These are phyloP conservation scores for Artemisiospiza belli DNA, from an alignment of 2,113 vertebrate species.

Conservation along the genomic window DNA sequence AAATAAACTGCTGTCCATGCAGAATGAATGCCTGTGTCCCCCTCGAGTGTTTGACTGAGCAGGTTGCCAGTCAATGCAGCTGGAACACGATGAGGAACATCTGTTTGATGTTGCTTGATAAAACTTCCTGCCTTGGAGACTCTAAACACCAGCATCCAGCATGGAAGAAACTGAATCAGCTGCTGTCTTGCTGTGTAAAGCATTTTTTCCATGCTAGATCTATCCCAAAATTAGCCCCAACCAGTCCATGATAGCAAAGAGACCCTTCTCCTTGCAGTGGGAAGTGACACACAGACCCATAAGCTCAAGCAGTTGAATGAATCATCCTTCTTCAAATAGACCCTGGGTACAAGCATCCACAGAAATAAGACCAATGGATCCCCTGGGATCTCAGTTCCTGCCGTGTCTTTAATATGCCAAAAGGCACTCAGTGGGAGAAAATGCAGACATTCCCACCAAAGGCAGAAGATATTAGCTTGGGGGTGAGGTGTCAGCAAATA, in stretches of 20 bases:
- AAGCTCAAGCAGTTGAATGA: background rate
- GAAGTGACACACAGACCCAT: slow-evolving; percentile 18
- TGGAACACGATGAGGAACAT: background rate
- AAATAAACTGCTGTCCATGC: background rate
- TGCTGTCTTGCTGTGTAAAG: background rate
- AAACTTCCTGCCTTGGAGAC: background rate
- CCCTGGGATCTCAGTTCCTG: slow-evolving; percentile 42
- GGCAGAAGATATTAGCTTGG: background rate
- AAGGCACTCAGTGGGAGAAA: background rate
- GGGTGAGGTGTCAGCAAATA: background rate
- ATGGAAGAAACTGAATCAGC: slow-evolving; percentile 10
- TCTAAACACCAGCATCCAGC: background rate
- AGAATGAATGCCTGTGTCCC: background rate
- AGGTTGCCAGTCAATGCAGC: background rate
- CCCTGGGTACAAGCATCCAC: background rate
- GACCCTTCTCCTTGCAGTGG: slow-evolving; percentile 24
- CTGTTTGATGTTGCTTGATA: slow-evolving; percentile 3
- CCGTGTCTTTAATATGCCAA: slow-evolving; percentile 47
- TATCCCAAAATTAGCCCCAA: slow-evolving; percentile 28
- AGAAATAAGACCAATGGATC: slow-evolving; percentile 26
- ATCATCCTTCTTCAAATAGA: slow-evolving; percentile 53
- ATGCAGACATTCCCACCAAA: slow-evolving; percentile 10
- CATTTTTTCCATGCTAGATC: slow-evolving; percentile 34
- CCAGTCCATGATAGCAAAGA: background rate
- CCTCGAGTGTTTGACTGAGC: background rate